Base-by-base conservation (phyloP, 2,113 vertebrate species). In the Trachemys scripta region DNA sequence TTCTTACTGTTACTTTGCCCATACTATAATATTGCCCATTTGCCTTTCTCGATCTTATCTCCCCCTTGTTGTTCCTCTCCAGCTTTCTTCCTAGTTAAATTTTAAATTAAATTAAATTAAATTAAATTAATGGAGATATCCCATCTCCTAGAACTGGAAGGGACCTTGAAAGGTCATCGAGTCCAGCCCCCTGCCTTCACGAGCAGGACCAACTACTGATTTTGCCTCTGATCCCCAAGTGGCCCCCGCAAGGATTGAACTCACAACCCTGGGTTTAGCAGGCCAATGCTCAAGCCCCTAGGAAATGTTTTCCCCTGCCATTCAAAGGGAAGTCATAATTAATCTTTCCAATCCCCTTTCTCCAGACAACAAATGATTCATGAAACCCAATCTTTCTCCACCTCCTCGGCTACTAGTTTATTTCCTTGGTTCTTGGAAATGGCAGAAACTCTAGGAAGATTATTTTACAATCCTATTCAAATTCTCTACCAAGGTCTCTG, bases 321-420 rank as follows among this genome's bases (percentile, higher is more conserved):
- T 42, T 87, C 76, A 85, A 0, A 0, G 12, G 5, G 5, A 24
- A 83, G 69, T 20, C 42, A 2, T 56, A 24, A 45, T n/a, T 57
- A 50, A 45, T 10, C 57, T 42, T 82, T 11, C 49, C 11, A 35
- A 31, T 19, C 42, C 50, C 53, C 47, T 76, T 22, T 38, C n/a
- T 38, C 19, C 35, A 38, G n/a, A n/a, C 38, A 62, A 12, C 84
- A 53, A 49, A 76, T 6, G 24, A 31, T 9, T 54, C 14, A 42
- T 42, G 5, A 6, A 80, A 47, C 6, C 42, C 1, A 72, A 11
- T 38, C 65, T 12, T 31, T 59, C 25, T 59, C n/a, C 42, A 1
- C 2, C 59, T 51, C 31, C 47, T 47, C 51, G 62, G 50, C 35
- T 0, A 0, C 51, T 72, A 72, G 19, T 38, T 72, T 19, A 72